Base-by-base conservation (phyloP, 1,140 invertebrate genomes). In the Platyscapa corneri region DNA sequence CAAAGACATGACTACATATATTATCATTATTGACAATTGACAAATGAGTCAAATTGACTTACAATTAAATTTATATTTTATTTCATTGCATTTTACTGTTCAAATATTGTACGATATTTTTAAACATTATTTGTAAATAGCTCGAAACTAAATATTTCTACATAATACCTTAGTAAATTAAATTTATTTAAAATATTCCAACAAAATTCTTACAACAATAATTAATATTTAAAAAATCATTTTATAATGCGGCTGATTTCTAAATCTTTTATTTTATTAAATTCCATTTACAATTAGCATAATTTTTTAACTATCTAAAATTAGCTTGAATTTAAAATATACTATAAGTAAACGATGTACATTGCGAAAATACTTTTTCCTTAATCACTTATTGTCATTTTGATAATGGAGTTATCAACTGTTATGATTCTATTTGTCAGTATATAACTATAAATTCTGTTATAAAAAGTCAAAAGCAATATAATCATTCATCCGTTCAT, bases 11-110 rank as follows among this genome's bases (percentile, higher is more conserved):
- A 85, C 83, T 79, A n/a, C n/a, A 46, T 46, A 49, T 37, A 42
- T 60, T 84, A 75, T 75, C 23, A 20, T 70, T 84, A 74, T 85
- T 79, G 64, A 85, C 78, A 85, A 75, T 81, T 76, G 78, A 81
- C 32, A 49, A 82, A 82, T 81, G 39, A 85, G 42, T 76, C 12
- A 81, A 65, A 76, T 53, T 34, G 30, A 76, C 72, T 46, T 82
- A 81, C 20, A 82, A 75, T 49, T 76, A 64, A 65, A 67, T 72
- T 79, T 14, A 37, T 78, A 65, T 39, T 72, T 5, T 49, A 46
- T 20, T 53, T 18, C 3, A 74, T 75, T 80, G 39, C 49, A 75
- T 81, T 6, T 76, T 76, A 46, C 27, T 65, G 37, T 49, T 65
- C 10, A 60, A 53, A 70, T 67, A 70, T 56, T 49, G 46, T 39